phyloP scores from a whole-genome alignment of 2,888 invertebrate genomes.

The Bombylius major region DNA sequence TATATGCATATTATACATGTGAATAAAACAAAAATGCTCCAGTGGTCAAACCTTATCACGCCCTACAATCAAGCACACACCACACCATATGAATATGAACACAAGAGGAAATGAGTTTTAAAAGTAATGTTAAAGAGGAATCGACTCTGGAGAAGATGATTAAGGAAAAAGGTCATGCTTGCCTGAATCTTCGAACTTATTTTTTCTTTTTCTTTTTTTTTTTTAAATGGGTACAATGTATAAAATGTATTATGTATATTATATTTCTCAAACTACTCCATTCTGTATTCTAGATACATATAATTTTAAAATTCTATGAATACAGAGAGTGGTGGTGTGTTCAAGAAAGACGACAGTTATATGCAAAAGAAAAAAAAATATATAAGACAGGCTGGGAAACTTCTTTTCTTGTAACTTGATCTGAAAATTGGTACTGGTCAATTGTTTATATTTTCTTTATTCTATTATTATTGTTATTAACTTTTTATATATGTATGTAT shows the following conservation, averaged over 20 bases:
- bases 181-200: neutral
- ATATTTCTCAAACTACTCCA: too few species aligned
- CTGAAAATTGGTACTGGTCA: neutral
- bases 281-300: too few species aligned
- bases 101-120: neutral
- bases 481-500: neutral
- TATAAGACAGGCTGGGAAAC: neutral
- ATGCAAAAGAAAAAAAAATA: too few species aligned
- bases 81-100: neutral
- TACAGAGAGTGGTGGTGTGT: too few species aligned
- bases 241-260: too few species aligned
- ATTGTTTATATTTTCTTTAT: neutral
- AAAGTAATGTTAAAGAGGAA: neutral
- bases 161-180: neutral
- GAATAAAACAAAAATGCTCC: conserved; percentile 1
- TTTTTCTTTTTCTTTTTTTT: too few species aligned
- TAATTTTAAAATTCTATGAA: too few species aligned
- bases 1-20: neutral
- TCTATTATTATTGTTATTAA: neutral
- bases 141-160: neutral
- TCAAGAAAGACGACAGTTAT: too few species aligned
- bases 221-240: too few species aligned
- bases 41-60: conserved; percentile 6
- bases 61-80: neutral
- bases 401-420: neutral